phyloP scores from a whole-genome alignment of 2,113 vertebrate genomes.

The Nyctereutes procyonoides region DNA sequence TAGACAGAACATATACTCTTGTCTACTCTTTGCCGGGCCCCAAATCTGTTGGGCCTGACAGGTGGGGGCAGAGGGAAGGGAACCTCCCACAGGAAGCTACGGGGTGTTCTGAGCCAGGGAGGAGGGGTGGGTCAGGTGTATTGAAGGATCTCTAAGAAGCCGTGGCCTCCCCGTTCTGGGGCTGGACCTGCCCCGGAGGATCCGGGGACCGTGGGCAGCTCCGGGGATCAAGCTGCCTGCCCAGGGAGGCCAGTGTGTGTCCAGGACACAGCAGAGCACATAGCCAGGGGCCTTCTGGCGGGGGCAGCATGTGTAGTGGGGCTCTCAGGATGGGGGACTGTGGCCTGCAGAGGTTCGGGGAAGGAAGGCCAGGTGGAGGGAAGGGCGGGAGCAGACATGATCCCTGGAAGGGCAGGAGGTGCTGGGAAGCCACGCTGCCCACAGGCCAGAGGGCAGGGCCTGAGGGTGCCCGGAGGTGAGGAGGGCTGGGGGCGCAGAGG shows the following conservation, averaged over 20 bases:
- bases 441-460: not conserved
- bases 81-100: not conserved
- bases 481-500: not conserved
- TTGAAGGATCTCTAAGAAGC: not conserved
- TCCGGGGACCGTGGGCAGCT: not conserved
- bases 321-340: not conserved
- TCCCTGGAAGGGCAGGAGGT: not conserved
- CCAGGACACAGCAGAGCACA: not conserved
- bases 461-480: not conserved
- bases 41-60: not conserved
- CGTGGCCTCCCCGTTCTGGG: not conserved
- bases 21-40: no score
- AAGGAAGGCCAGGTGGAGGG: not conserved
- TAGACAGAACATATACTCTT: not conserved
- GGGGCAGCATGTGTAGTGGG: not conserved
- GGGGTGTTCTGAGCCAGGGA: not conserved
- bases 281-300: not conserved
- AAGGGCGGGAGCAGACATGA: not conserved
- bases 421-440: not conserved
- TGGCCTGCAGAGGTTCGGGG: not conserved
- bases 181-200: not conserved
- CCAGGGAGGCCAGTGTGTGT: not conserved
- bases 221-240: not conserved
- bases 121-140: not conserved
- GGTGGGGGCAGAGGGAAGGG: not conserved